Evolutionary conservation across 2,797 vertebrate species (phyloP), one percentile per base, ranked within the genome.

Genomic region (Acrossocheilus fasciatus): DNA sequence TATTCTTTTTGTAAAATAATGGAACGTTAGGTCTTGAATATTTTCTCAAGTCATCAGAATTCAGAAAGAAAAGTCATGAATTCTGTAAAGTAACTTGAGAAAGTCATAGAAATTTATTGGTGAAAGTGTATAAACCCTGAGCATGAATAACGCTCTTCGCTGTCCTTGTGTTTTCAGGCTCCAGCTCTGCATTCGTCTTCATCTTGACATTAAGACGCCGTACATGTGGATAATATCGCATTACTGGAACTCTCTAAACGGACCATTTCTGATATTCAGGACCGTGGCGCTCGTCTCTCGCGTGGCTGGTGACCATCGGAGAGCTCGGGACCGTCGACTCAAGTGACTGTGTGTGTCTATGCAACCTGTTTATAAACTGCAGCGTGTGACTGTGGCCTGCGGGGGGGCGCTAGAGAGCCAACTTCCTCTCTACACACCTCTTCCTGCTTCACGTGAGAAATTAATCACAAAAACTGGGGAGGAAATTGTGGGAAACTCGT

Each of bases 201-300:
- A 95, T 98, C 98, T 97, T 99, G 98, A 99, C 97, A 97, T 96
- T 95, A 94, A 94, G 93, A 78, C 47, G 36, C 69, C 89, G 90
- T 92, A 96, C 95, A 96, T 95, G 94, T 93, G 96, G 96, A 97
- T 96, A 94, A 89, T 77, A 88, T 92, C 88, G 80, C 87, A 91
- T 91, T 89, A 90, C 92, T 91, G 90, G 90, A 93, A 92, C 90
- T 91, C 89, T 79, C 69, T 82, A 81, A 89, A 93, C 84, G 92
- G 94, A 95, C 94, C 96, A 96, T 98, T 98, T 98, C 97, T 98
- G 97, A 97, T 98, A 97, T 99, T 98, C 98, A 98, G 98, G 98
- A 98, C 98, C 92, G 92, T 93, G 91, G 88, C 92, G 93, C 92
- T 93, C 91, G 92, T 92, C 92, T 91, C 88, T 86, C 95, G 94